Conservation (phyloP, 2,888 invertebrate species). For the Drosophila buzzatii region DNA sequence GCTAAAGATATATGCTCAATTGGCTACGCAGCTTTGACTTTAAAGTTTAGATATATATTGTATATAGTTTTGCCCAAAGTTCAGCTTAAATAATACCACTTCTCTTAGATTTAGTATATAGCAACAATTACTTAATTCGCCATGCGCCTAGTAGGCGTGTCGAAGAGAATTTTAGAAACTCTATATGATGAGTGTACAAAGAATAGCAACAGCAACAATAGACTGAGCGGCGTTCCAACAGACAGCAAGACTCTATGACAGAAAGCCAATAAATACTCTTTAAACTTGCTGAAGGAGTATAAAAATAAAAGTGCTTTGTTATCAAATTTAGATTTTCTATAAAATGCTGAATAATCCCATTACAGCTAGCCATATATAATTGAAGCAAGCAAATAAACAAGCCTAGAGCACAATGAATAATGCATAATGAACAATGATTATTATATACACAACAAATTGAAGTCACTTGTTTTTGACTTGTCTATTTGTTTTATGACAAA, state of each 20-base stretch:
- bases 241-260: background rate
- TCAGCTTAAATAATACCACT: too few species aligned
- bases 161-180: too few species aligned
- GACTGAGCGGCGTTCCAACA: background rate
- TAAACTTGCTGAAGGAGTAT: background rate
- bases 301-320: background rate
- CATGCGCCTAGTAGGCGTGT: too few species aligned
- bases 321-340: background rate
- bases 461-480: slow-evolving; percentile 12
- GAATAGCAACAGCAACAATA: background rate
- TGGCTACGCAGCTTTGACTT: background rate
- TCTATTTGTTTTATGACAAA: slow-evolving; percentile 41
- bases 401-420: background rate
- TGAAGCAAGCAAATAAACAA: background rate
- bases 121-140: too few species aligned
- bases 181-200: background rate
- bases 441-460: slow-evolving; percentile 2
- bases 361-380: background rate
- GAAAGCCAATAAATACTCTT: background rate
- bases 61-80: too few species aligned
- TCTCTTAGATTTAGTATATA: too few species aligned
- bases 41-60: background rate
- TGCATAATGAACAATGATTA: background rate
- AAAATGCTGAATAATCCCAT: slow-evolving; percentile 2
- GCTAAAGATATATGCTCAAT: background rate